Evolutionary conservation across 1,140 invertebrate species (phyloP), one percentile per base, ranked within the genome.

Genomic region (Oryctes rhinoceros): DNA sequence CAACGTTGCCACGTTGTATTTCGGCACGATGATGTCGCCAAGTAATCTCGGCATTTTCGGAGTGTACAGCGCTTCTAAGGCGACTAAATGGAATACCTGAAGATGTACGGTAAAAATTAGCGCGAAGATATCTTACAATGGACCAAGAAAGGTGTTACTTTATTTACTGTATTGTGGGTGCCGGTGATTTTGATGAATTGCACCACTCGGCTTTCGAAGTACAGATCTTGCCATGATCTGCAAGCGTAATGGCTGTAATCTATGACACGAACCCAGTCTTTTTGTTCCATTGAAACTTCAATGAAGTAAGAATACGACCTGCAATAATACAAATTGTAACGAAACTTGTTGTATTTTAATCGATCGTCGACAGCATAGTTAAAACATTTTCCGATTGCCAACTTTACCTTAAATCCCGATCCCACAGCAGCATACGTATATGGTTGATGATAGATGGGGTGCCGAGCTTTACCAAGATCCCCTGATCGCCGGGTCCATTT

Each of bases 261-360:
- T 65, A 98, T 92, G 44, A 99, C 94, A 80, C 94, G 91, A 78
- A 96, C 92, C 97, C 98, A 99, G 88, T 98, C 95, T 88, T 96
- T 95, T 88, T 96, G 94, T 91, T 99, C 96, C 89, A 98, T 96
- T 0, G 97, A 99, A 11, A 98, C 95, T 88, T 99, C 97, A 81
- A 99, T 93, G 85, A 94, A 99, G 88, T 99, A 99, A 0, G 97
- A 98, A 90, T 99, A 99, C 1, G 97, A 97, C 80, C 93, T 94
- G 83, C 35, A 88, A 88, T 78, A 79, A 80, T 5, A 18, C 13
- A 30, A 59, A 78, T 18, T 4, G 7, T 53, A 53, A 35, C 10
- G n/a, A n/a, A n/a, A n/a, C n/a, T n/a, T n/a, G n/a, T n/a, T n/a
- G n/a, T n/a, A n/a, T n/a, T n/a, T n/a, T n/a, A n/a, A n/a, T n/a